These are phyloP conservation scores for Callyntrura sp. DNA, from an alignment of 2,888 invertebrate species.

Conservation along the genomic window DNA sequence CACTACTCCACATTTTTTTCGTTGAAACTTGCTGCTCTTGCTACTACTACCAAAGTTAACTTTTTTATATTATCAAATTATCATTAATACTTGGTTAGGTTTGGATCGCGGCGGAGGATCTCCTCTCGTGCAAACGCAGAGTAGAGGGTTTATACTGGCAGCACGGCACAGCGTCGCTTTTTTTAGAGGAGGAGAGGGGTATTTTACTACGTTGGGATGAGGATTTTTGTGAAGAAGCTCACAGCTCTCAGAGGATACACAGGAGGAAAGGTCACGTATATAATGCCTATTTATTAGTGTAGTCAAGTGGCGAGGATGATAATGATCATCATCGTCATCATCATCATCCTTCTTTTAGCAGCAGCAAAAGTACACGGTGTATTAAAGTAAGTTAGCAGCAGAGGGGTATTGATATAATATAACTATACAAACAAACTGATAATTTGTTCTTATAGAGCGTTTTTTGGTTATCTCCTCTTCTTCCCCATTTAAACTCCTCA, in stretches of 20 bases:
- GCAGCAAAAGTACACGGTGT: too few relatives aligned
- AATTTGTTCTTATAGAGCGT: not conserved
- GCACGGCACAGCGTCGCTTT: not conserved
- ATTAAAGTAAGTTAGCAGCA: too few relatives aligned
- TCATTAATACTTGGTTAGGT: not conserved
- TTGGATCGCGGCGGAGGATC: not conserved
- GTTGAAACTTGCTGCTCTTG: not conserved
- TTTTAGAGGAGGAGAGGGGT: not conserved
- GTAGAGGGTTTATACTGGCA: not conserved
- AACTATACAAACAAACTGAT: not conserved
- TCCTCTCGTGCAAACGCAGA: not conserved
- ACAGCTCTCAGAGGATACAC: slow-evolving; percentile 20
- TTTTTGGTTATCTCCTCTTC: not conserved
- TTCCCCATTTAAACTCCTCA: slow-evolving; percentile 21
- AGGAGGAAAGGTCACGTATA: slow-evolving; percentile 33
- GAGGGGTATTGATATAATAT: too few relatives aligned
- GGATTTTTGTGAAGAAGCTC: not conserved
- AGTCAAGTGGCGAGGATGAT: not conserved
- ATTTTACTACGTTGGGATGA: not conserved
- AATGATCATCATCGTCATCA: not conserved
- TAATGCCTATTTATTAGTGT: not conserved
- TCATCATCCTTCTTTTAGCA: too few relatives aligned
- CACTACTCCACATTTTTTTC: slow-evolving; percentile 25
- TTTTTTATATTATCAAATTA: not conserved
- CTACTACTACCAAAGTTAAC: not conserved